Percentiles rank a stretch among this genome's conserved stretches.
phyloP scores from a whole-genome alignment of 2,113 vertebrate species.

The Bathybates hornii region DNA sequence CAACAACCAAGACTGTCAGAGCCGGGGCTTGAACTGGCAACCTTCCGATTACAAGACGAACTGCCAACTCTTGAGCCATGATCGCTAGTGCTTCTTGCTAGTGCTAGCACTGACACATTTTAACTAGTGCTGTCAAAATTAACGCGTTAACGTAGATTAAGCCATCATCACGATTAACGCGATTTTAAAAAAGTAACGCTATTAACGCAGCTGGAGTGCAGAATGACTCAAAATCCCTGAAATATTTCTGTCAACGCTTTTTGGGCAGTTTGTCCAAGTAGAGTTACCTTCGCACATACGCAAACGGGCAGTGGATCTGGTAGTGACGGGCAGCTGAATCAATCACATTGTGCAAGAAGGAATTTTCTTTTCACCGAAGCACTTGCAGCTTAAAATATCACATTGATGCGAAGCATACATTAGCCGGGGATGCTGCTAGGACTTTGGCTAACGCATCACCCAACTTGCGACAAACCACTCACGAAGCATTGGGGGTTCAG shows the following conservation, averaged over 20 bases:
- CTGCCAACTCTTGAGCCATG: not conserved
- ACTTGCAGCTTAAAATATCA: not conserved
- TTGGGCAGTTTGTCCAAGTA: not conserved
- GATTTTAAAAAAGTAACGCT: not conserved
- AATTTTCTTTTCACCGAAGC: not conserved
- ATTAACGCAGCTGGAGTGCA: not conserved
- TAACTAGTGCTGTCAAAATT: not conserved
- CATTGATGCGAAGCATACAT: not conserved
- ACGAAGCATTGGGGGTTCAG: accelerated
- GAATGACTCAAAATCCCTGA: not conserved
- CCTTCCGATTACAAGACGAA: accelerated
- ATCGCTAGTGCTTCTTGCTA: not conserved
- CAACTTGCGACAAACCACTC: not conserved
- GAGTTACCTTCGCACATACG: not conserved
- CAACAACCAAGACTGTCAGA: accelerated
- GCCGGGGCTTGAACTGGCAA: accelerated
- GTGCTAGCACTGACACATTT: not conserved
- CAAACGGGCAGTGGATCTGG: not conserved
- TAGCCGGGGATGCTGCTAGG: not conserved
- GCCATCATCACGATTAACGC: accelerated
- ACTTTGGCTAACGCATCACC: not conserved
- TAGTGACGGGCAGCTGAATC: not conserved
- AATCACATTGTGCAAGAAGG: not conserved
- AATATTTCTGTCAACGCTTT: not conserved
- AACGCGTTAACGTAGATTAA: not conserved